Evolutionary conservation across 2,888 invertebrate genomes (phyloP), one percentile per base, ranked within the genome.

Genomic region (Drosophila colorata): DNA sequence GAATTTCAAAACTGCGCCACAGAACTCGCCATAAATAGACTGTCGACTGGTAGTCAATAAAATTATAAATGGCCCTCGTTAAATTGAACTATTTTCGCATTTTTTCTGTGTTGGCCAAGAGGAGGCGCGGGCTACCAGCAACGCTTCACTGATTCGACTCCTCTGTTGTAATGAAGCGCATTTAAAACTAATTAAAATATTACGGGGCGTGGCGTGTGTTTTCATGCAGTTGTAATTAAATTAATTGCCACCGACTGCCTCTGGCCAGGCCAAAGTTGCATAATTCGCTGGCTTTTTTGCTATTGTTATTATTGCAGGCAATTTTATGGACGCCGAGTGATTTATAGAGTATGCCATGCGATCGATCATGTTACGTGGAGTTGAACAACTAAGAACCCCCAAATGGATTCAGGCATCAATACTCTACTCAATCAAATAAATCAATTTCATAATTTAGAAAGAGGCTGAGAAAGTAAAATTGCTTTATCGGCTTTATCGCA

Each of bases 31-130:
- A 60, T 72, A 56, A 47, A 80, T 46, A 41, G 69, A 71, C 53
- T 67, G 67, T 69, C 70, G 61, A 51, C 57, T 65, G 67, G 68
- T 53, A 83, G 80, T 78, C 80, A 80, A 86, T 83, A 74, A 86
- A 77, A 79, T 74, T 81, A 76, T 80, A 88, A 86, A 86, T 87
- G 71, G 65, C 68, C 64, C 88, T 86, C 73, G 88, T 86, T 85
- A 86, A 73, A 70, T 73, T 80, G 71, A 60, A 73, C 78, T 76
- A 65, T 75, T 77, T 76, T 61, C 60, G 48, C 69, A 79, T 78
- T 61, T 74, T 78, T 35, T 28, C 2, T 28, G 20, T 63, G 18
- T 33, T 44, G 31, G 35, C 5, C 23, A 18, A 14, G 41, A 33
- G 40, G 46, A 41, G 55, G 9, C 25, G 63, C 23, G 35, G 25